Base-by-base conservation (phyloP, 2,888 invertebrate species). In the Drosophila monieri region DNA sequence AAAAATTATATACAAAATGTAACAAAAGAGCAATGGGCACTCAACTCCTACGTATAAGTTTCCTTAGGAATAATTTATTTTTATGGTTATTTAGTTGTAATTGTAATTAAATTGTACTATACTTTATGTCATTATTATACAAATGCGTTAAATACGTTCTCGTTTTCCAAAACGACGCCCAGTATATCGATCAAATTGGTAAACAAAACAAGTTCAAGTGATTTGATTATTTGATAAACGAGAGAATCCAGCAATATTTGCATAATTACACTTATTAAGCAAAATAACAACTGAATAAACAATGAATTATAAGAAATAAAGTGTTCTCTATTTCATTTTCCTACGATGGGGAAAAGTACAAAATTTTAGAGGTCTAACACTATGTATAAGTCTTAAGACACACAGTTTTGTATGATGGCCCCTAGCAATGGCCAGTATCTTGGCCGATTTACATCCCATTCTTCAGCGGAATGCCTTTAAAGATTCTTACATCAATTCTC, bases 31-130 rank as follows among this genome's bases (percentile, higher is more conserved):
- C 75, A 81, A 77, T 77, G 68, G 55, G 71, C 84, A 80, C 62
- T 75, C 73, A 60, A 78, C 62, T 80, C 59, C 51, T 78, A 69
- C 59, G 32, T 46, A 62, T 84, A 74, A 74, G 72, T 74, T 80
- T 57, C 62, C 43, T 44, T 80, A 84, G 67, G 47, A 41, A 58
- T 71, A 76, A 73, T 41, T 76, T 65, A 71, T 61, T 58, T 58
- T 68, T 84, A 80, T 78, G 74, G 84, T 84, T 80, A 80, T 84
- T 84, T 80, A 84, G 84, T 80, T 80, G 80, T 80, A 84, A 80
- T 49, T 83, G 62, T 83, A 83, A 83, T 80, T 78, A 53, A 55
- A 60, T 43, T 80, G 77, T 84, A 84, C 44, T 76, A 77, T 79
- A 75, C 46, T 66, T 65, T 65, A 74, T 80, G 71, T 70, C 64